phyloP scores from a whole-genome alignment of 2,888 invertebrate genomes.

The Heteromyza rotundicornis region DNA sequence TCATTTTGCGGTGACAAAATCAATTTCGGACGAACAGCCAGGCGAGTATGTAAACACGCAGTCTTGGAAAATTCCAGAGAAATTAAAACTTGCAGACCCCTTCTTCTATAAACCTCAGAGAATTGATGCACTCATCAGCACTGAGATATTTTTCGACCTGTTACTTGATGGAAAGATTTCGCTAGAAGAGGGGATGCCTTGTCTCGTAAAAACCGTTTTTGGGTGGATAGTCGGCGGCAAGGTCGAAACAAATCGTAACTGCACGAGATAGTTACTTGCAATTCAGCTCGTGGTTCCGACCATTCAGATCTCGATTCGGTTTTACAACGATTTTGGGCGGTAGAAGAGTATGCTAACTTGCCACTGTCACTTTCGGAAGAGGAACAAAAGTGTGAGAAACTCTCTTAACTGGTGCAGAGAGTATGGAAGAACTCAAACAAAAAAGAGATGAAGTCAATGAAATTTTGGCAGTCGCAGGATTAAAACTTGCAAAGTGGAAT shows the following conservation, averaged over 20 bases:
- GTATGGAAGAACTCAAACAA: background rate
- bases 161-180: conserved; percentile 18
- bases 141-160: conserved; percentile 26
- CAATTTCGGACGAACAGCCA: conserved; percentile 21
- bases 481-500: background rate
- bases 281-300: no score
- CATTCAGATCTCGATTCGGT: no score
- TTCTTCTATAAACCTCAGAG: conserved; percentile 14
- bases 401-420: conserved; percentile 5
- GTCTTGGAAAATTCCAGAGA: background rate
- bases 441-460: background rate
- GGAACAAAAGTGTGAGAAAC: no score
- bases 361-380: no score
- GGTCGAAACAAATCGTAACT: no score
- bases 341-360: no score
- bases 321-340: no score
- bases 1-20: conserved; percentile 19
- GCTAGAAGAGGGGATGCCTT: conserved; percentile 13
- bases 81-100: background rate
- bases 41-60: background rate
- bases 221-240: background rate
- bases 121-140: conserved; percentile 19
- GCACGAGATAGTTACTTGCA: no score
- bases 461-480: background rate
- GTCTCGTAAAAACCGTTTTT: background rate